These are phyloP conservation scores for Tadarida brasiliensis DNA, from an alignment of 2,797 vertebrate genomes.

Conservation along the genomic window DNA sequence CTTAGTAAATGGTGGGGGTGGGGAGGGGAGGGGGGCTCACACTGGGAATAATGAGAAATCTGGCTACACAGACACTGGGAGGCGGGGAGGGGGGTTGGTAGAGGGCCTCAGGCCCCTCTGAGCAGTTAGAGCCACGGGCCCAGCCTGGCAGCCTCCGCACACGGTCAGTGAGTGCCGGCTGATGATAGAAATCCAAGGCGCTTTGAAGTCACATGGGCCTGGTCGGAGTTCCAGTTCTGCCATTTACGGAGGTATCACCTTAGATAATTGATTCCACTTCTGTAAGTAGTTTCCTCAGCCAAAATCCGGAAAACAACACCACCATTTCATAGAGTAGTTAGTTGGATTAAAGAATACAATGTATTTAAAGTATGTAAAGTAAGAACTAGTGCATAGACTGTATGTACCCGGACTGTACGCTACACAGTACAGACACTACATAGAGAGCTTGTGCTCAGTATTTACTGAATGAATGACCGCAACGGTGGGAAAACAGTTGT, in stretches of 20 bases:
- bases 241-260: neutral
- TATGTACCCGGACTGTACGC: neutral
- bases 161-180: too few species aligned
- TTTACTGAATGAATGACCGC: neutral
- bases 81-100: too few species aligned
- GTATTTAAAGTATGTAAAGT: neutral
- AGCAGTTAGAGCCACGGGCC: rapidly evolving
- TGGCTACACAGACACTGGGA: neutral
- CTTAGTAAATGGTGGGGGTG: neutral
- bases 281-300: neutral
- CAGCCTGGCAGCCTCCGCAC: neutral
- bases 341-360: neutral
- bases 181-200: neutral
- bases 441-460: neutral
- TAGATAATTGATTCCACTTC: neutral
- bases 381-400: neutral
- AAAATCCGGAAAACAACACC: neutral
- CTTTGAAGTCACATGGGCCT: neutral
- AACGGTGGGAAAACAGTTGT: neutral
- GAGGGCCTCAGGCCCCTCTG: neutral
- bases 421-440: neutral
- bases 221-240: neutral
- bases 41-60: neutral
- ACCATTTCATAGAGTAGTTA: neutral
- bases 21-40: rapidly evolving